Evolutionary conservation across 2,888 invertebrate genomes (phyloP).

Genomic region (Acanthosepion pharaonis): DNA sequence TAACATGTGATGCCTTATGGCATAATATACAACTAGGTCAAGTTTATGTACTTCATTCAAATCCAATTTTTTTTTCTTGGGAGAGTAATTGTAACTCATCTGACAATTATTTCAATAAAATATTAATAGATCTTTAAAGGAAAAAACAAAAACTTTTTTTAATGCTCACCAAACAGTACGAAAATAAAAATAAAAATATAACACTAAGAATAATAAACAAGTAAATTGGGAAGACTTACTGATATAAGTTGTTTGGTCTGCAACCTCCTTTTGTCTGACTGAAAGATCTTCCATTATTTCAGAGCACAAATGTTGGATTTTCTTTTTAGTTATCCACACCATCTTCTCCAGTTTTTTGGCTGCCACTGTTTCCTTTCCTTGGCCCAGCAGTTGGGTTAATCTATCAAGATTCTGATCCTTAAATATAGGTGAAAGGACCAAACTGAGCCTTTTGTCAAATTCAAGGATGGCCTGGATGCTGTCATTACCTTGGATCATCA

Average conservation of each 20-base stretch:
- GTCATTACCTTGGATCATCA: neutral
- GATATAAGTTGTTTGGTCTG: neutral
- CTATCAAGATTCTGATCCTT: neutral
- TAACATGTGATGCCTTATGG: too few species aligned
- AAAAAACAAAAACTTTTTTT: too few species aligned
- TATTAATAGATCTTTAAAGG: too few species aligned
- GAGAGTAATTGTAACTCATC: too few species aligned
- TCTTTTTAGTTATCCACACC: neutral
- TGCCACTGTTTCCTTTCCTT: neutral
- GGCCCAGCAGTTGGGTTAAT: neutral
- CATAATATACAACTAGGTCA: too few species aligned
- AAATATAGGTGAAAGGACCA: neutral
- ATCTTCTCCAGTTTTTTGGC: neutral
- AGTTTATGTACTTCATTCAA: too few species aligned
- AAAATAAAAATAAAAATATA: too few species aligned
- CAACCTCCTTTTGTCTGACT: neutral
- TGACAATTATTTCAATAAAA: too few species aligned
- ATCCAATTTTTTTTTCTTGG: too few species aligned
- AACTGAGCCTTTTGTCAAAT: neutral
- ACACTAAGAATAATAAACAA: neutral
- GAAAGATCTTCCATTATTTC: neutral
- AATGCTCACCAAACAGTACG: too few species aligned
- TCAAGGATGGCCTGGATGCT: neutral
- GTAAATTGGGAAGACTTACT: neutral
- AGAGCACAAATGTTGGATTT: neutral